phyloP scores from a whole-genome alignment of 2,888 invertebrate species.

The Thera obeliscata region DNA sequence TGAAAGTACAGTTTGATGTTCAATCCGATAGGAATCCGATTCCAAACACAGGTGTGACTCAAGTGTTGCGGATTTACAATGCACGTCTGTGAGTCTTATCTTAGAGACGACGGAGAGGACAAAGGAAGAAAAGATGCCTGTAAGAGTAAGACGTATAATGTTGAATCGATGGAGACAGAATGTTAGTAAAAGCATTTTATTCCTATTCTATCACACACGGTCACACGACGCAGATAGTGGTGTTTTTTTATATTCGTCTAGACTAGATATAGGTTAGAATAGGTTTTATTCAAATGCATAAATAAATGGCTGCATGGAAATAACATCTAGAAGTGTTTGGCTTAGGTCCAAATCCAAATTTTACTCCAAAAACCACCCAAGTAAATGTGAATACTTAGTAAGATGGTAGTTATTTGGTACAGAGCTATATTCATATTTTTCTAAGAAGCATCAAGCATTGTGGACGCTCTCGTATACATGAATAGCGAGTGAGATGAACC shows the following conservation, averaged over 20 bases:
- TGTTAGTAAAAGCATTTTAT: conserved; percentile 5
- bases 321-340: background rate
- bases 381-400: too few relatives aligned
- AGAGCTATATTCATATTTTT: background rate
- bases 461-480: conserved; percentile 12
- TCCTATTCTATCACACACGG: background rate
- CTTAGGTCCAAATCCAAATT: background rate
- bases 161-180: background rate
- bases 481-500: conserved; percentile 25
- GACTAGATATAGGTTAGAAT: background rate
- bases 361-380: background rate
- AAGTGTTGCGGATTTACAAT: conserved; percentile 38
- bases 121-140: conserved; percentile 20
- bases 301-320: background rate
- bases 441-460: conserved; percentile 9
- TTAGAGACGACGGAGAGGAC: conserved; percentile 17
- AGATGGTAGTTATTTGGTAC: background rate
- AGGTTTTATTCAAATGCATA: background rate
- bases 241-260: background rate
- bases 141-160: background rate
- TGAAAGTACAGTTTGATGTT: conserved; percentile 39
- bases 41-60: conserved; percentile 39
- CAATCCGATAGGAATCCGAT: conserved; percentile 38
- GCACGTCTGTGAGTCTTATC: conserved; percentile 31
- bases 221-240: too few relatives aligned